Percentiles rank a stretch among this genome's conserved stretches.
phyloP scores from a whole-genome alignment of 2,888 invertebrate genomes.

The Yponomeuta cagnagella region DNA sequence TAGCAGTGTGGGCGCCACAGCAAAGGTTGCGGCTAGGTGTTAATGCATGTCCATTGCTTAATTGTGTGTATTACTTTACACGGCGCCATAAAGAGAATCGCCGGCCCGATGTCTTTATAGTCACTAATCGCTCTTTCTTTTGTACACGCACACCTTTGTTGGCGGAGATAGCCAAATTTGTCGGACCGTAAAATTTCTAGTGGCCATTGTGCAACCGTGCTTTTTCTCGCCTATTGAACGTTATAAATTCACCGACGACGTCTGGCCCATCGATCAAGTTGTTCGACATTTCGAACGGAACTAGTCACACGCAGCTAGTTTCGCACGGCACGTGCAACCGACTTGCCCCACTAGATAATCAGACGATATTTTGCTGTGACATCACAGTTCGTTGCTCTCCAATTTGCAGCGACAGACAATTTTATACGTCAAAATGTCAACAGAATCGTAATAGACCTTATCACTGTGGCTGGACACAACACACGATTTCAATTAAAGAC shows the following conservation, averaged over 20 bases:
- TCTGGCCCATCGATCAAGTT: not conserved
- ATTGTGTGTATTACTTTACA: constrained; percentile 63
- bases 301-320: not conserved
- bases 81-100: constrained; percentile 57
- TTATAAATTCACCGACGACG: not conserved
- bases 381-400: constrained; percentile 30
- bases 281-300: not conserved
- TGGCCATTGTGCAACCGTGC: not conserved
- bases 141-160: constrained; percentile 9
- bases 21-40: constrained; percentile 55
- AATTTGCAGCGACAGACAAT: constrained; percentile 40
- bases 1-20: constrained; percentile 52
- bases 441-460: constrained; percentile 48
- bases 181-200: constrained; percentile 2
- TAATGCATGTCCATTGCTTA: constrained; percentile 70
- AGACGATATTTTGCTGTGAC: not conserved
- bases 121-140: constrained; percentile 58
- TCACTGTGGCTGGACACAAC: constrained; percentile 62
- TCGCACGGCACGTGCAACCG: not conserved
- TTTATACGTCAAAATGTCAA: constrained; percentile 35
- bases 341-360: not conserved
- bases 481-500: constrained; percentile 73
- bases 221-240: not conserved
- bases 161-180: constrained; percentile 8
- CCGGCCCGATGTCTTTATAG: constrained; percentile 48